A percentile compares a stretch with the other conserved stretches of the same genome.
phyloP scores from a whole-genome alignment of 2,797 vertebrate species.

The Coregonus ussuriensis region DNA sequence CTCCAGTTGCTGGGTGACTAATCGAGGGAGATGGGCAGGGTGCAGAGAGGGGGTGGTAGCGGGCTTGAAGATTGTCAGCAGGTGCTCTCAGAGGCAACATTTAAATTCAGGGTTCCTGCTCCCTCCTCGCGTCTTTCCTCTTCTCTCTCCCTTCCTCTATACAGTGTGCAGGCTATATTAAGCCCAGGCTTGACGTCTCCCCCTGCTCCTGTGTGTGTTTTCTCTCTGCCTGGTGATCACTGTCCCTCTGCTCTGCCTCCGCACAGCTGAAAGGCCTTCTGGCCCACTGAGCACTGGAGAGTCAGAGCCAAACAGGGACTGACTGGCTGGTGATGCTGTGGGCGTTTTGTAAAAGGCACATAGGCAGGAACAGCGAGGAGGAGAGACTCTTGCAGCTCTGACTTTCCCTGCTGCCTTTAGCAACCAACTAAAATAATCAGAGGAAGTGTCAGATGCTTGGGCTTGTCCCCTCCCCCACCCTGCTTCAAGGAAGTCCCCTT shows the following conservation, averaged over 20 bases:
- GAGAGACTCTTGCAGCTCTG: not conserved
- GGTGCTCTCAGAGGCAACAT: constrained; percentile 70
- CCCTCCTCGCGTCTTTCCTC: constrained; percentile 35
- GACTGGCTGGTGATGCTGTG: not conserved
- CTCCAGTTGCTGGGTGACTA: constrained; percentile 61
- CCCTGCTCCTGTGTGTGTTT: constrained; percentile 3
- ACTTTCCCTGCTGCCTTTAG: not conserved
- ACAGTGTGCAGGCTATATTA: constrained; percentile 63
- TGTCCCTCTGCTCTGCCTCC: not conserved
- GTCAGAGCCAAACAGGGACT: not conserved
- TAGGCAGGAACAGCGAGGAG: not conserved
- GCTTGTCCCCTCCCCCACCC: not conserved
- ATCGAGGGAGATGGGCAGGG: not conserved
- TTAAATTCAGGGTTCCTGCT: constrained; percentile 61
- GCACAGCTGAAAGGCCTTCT: not conserved
- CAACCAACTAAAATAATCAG: not conserved
- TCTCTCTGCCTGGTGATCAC: not conserved
- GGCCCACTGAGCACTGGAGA: not conserved
- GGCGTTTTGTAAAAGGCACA: not conserved
- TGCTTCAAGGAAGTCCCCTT: not conserved
- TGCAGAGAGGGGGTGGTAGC: constrained; percentile 40
- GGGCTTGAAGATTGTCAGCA: constrained; percentile 67
- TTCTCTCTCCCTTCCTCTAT: constrained; percentile 56
- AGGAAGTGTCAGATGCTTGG: not conserved
- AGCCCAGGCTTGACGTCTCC: constrained; percentile 43